phyloP scores from a whole-genome alignment of 1,140 invertebrate genomes.

The Drosophila leontia region DNA sequence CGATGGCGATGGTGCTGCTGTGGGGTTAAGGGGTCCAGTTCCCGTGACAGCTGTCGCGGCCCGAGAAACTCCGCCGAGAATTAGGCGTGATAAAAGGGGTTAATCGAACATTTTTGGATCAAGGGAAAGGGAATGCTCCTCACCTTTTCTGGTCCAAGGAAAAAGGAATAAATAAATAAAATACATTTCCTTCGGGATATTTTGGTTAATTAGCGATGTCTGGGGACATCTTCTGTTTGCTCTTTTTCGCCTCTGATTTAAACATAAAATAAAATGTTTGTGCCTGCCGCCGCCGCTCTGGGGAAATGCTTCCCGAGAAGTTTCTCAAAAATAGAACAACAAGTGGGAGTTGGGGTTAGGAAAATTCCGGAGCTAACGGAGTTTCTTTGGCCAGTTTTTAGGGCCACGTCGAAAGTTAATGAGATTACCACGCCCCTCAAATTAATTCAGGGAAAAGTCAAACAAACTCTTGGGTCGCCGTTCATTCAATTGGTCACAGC shows the following conservation, averaged over 20 bases:
- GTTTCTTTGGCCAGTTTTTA: constrained; percentile 5
- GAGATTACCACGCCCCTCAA: constrained; percentile 74
- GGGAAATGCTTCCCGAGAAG: constrained; percentile 53
- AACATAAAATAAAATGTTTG: constrained; percentile 56
- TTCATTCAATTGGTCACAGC: constrained; percentile 23
- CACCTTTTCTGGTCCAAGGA: constrained; percentile 32
- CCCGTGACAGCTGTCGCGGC: constrained; percentile 63
- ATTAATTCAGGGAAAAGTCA: constrained; percentile 74
- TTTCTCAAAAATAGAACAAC: constrained; percentile 55
- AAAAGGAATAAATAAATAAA: constrained; percentile 26
- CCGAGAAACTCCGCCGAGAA: constrained; percentile 56
- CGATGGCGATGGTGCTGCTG: not conserved
- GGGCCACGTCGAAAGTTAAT: constrained; percentile 56
- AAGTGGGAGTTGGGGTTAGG: constrained; percentile 8
- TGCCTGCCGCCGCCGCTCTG: constrained; percentile 22
- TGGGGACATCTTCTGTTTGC: constrained; percentile 60
- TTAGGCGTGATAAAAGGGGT: constrained; percentile 80
- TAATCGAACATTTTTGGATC: constrained; percentile 62
- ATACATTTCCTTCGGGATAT: constrained; percentile 44
- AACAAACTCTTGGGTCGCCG: constrained; percentile 27
- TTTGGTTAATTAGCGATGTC: constrained; percentile 74
- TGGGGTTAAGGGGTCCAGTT: constrained; percentile 5
- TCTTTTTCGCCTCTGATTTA: constrained; percentile 53
- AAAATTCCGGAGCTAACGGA: constrained; percentile 3
- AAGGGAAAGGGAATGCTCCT: constrained; percentile 31